Base-by-base conservation (phyloP, 2,113 vertebrate genomes). In the Sander lucioperca region DNA sequence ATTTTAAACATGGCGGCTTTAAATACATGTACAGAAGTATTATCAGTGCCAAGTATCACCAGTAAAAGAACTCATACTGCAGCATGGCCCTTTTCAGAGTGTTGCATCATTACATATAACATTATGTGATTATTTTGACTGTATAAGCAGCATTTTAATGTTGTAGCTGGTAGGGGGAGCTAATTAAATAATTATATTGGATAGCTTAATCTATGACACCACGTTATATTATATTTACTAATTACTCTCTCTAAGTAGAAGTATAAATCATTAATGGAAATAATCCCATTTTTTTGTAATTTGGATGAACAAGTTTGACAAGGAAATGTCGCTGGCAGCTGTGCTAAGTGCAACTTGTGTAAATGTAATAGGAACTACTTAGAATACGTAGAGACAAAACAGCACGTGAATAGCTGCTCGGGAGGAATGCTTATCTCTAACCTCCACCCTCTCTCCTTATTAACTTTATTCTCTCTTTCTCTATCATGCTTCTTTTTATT, bases 341-440 rank as follows among this genome's bases (percentile, higher is more conserved):
- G 2, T 64, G 73, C 39, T 43, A n/a, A 57, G 47, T 80, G 54
- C n/a, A 27, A 50, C 47, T 43, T 53, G 18, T 67, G 54, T 63
- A 78, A 45, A 66, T 70, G 33, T 50, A 63, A 69, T 21, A 70
- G 47, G 48, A 54, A 50, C 48, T 85, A 64, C 27, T 79, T 61
- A 11, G 16, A 84, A 63, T 77, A 72, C 23, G 19, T n/a, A 4
- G 50, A 72, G 43, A 59, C 36, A 50, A 27, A 66, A 62, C 21
- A 15, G 53, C 36, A 56, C 3, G 0, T 62, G 27, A 71, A 71
- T 21, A 45, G 43, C 59, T 70, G 51, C 50, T 66, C 0, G 0
- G 16, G 23, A 45, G n/a, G 11, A 68, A 51, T 39, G 16, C 63
- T 16, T 72, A 0, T 36, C 27, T 65, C 33, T 11, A 9, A 15